Evolutionary conservation across 2,888 invertebrate species (phyloP).

Genomic region (Thymelicus acteon): DNA sequence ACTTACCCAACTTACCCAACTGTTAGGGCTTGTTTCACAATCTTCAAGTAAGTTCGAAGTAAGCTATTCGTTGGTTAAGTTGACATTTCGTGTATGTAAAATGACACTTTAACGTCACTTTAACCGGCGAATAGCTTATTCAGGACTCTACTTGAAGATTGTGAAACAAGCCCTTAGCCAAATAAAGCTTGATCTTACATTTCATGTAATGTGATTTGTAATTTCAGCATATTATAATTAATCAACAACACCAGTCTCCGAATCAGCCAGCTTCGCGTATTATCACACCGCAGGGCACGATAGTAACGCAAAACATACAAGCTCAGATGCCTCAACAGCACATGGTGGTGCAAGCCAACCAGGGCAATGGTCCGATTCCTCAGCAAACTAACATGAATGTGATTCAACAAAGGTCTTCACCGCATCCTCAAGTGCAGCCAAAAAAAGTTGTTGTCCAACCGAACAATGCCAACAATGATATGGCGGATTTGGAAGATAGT

Average conservation of each 20-base stretch:
- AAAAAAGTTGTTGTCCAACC: conserved; percentile 77
- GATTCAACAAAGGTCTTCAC: conserved; percentile 59
- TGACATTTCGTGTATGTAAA: no score
- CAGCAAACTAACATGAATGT: conserved; percentile 58
- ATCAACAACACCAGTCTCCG: conserved; percentile 64
- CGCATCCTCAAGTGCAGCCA: conserved; percentile 55
- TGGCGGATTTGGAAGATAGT: conserved; percentile 82
- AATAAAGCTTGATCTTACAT: no score
- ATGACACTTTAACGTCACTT: no score
- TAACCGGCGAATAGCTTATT: no score
- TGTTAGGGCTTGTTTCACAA: no score
- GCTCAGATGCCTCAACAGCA: conserved; percentile 60
- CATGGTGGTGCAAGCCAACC: conserved; percentile 57
- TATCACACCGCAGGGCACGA: conserved; percentile 76
- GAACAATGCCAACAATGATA: conserved; percentile 75
- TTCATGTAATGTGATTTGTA: conserved; percentile 7
- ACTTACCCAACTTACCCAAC: no score
- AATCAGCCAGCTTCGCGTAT: conserved; percentile 61
- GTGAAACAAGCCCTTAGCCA: no score
- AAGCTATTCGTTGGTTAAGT: no score
- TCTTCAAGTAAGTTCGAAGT: no score
- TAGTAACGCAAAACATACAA: conserved; percentile 67
- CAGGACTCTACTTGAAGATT: no score
- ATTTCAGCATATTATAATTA: conserved; percentile 62
- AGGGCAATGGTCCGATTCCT: conserved; percentile 65